phyloP scores from a whole-genome alignment of 2,113 vertebrate genomes.

The Aramus guarauna region DNA sequence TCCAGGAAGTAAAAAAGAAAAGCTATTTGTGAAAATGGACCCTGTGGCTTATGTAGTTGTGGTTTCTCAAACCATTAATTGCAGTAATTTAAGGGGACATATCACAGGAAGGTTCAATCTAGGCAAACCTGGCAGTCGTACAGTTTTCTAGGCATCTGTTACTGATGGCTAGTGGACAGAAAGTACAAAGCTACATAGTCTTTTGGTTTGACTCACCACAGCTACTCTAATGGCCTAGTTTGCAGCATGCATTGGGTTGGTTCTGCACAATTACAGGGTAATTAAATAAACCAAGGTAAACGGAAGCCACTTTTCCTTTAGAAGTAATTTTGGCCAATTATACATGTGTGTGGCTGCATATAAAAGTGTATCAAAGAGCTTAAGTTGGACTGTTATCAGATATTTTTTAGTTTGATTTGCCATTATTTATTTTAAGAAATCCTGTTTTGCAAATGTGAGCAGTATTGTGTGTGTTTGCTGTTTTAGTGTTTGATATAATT shows the following conservation, averaged over 20 bases:
- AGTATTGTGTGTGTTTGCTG: conserved; percentile 7
- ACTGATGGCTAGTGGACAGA: not conserved
- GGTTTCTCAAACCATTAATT: not conserved
- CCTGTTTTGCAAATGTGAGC: not conserved
- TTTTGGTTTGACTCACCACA: not conserved
- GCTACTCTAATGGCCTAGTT: not conserved
- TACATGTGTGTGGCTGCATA: not conserved
- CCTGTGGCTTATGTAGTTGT: not conserved
- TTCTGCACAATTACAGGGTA: not conserved
- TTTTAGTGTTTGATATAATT: not conserved
- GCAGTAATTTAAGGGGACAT: not conserved
- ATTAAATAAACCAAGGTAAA: not conserved
- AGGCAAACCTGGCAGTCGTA: not conserved
- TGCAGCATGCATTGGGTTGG: not conserved
- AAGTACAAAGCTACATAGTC: not conserved
- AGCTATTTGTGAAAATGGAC: not conserved
- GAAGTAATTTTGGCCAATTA: not conserved
- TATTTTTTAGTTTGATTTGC: not conserved
- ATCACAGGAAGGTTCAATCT: not conserved
- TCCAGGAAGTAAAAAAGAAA: not conserved
- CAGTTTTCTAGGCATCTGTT: not conserved
- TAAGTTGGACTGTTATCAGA: not conserved
- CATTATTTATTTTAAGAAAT: conserved; percentile 15
- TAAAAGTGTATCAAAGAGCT: not conserved
- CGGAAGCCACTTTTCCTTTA: not conserved